A percentile compares a stretch with the other conserved stretches of the same genome.
Evolutionary conservation across 2,888 invertebrate genomes (phyloP).

Genomic region (Maniola hyperantus): DNA sequence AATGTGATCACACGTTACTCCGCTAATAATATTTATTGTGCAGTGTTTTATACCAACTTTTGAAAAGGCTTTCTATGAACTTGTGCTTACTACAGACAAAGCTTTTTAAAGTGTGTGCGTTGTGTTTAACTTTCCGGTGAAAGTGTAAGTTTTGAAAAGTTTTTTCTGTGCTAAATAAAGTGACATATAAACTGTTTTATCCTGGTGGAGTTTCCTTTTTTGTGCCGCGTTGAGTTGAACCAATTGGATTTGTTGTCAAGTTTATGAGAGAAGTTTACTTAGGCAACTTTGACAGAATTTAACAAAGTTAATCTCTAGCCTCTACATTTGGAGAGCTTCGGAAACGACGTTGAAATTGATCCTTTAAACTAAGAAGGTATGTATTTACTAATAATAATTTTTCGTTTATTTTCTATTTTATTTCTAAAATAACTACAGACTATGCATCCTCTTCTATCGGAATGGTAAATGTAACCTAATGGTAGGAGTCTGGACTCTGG

Average conservation of each 20-base stretch:
- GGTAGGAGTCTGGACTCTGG: too few species aligned
- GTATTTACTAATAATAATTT: not conserved
- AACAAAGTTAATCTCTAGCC: constrained; percentile 19
- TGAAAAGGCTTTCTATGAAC: constrained; percentile 37
- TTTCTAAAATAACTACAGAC: too few species aligned
- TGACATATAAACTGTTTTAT: constrained; percentile 55
- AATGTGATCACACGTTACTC: constrained; percentile 62
- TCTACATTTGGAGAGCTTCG: constrained; percentile 8
- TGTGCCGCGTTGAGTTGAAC: constrained; percentile 49
- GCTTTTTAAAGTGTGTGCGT: constrained; percentile 34
- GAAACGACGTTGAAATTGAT: not conserved
- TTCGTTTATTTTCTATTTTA: too few species aligned
- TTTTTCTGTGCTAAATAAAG: constrained; percentile 51
- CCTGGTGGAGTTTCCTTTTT: constrained; percentile 45
- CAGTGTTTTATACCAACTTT: constrained; percentile 58
- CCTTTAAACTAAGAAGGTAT: constrained; percentile 15
- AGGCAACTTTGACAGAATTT: constrained; percentile 45
- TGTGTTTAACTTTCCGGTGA: constrained; percentile 53
- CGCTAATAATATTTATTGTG: constrained; percentile 64
- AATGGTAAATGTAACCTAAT: too few species aligned
- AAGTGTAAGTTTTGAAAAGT: constrained; percentile 63
- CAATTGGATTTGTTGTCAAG: constrained; percentile 53
- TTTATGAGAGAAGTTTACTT: constrained; percentile 47
- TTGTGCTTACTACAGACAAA: constrained; percentile 31
- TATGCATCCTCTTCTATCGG: too few species aligned